Percentiles rank a stretch among this genome's conserved stretches.
phyloP scores from a whole-genome alignment of 2,113 vertebrate genomes.

The Epinephelus fuscoguttatus region DNA sequence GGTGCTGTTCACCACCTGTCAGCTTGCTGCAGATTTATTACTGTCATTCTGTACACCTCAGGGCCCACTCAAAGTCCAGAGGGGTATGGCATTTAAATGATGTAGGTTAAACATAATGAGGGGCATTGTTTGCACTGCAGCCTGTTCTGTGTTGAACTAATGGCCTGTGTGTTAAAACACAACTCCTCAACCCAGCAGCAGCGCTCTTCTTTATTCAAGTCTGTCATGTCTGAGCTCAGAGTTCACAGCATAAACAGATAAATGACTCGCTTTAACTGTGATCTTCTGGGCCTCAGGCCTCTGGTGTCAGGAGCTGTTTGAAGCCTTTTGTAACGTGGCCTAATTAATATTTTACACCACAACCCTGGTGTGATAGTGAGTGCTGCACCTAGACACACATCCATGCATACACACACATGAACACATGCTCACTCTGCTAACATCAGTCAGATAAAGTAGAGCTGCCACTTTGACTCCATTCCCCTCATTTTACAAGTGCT shows the following conservation, averaged over 20 bases:
- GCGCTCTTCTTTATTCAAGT: conserved; percentile 10
- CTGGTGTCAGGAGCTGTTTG: not conserved
- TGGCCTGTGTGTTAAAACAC: not conserved
- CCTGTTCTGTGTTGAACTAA: not conserved
- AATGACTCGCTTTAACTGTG: conserved; percentile 1
- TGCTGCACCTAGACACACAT: not conserved
- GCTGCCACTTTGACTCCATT: conserved; percentile 5
- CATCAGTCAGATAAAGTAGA: conserved; percentile 2
- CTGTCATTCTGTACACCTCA: not conserved
- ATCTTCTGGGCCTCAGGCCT: not conserved
- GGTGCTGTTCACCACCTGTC: not conserved
- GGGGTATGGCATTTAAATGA: not conserved
- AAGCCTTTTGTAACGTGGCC: conserved; percentile 1
- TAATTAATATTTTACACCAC: conserved; percentile 63
- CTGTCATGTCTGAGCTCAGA: not conserved
- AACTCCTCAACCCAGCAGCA: not conserved
- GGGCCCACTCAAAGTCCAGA: not conserved
- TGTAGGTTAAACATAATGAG: not conserved
- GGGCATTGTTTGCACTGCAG: not conserved
- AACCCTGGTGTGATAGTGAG: not conserved
- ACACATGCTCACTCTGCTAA: not conserved
- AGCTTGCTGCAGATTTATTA: not conserved
- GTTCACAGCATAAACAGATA: conserved; percentile 12
- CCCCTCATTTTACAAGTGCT: conserved; percentile 29
- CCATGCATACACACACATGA: not conserved